Conservation (phyloP, 2,113 vertebrate species). For the Crocuta crocuta region DNA sequence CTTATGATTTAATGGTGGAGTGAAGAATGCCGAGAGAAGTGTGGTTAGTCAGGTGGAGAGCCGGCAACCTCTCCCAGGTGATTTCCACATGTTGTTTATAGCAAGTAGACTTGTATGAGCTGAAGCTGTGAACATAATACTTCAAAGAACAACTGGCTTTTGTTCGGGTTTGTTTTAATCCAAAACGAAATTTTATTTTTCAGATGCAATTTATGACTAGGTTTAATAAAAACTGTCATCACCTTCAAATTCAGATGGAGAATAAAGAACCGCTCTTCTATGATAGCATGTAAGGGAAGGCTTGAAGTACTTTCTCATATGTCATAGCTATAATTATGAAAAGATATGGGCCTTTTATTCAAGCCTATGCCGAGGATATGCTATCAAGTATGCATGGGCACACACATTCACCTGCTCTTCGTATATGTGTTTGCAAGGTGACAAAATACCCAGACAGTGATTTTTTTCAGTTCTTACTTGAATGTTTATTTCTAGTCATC, state of each 20-base stretch:
- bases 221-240: conserved; percentile 48
- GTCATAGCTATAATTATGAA: not conserved
- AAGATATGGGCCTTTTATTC: not conserved
- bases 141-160: not conserved
- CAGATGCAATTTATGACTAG: not conserved
- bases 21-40: not conserved
- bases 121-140: not conserved
- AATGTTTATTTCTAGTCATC: not conserved
- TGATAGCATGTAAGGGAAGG: not conserved
- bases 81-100: not conserved
- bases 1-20: not conserved
- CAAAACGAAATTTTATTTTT: conserved; percentile 47
- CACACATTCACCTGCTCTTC: not conserved
- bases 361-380: not conserved
- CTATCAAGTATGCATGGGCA: fast-evolving
- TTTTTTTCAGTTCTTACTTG: not conserved
- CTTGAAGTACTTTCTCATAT: not conserved
- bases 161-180: not conserved
- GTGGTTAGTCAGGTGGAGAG: not conserved
- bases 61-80: not conserved
- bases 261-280: not conserved
- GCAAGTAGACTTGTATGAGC: not conserved
- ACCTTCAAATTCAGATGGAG: conserved; percentile 14
- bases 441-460: not conserved
- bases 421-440: not conserved